Conservation (phyloP, 2,113 vertebrate genomes). For the Glaucomys volans region DNA sequence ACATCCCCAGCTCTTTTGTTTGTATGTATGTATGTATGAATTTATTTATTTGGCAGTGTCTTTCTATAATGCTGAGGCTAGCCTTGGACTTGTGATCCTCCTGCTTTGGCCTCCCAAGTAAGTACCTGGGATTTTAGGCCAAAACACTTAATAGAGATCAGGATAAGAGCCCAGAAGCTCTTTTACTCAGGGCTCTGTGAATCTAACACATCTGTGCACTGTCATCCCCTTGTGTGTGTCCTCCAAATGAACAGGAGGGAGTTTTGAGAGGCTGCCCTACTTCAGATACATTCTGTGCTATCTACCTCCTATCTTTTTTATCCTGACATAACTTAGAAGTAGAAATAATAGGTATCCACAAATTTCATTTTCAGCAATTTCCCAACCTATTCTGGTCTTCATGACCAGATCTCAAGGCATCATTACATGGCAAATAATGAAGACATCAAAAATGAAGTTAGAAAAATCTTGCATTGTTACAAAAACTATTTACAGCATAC, state of each 20-base stretch:
- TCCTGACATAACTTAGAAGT: not conserved
- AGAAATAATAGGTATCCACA: not conserved
- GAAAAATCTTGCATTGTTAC: not conserved
- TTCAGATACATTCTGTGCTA: not conserved
- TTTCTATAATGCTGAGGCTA: too few relatives aligned
- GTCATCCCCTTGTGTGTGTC: not conserved
- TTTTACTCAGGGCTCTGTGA: not conserved
- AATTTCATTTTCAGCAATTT: not conserved
- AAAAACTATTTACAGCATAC: not conserved
- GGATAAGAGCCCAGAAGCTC: not conserved
- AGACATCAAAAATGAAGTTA: not conserved
- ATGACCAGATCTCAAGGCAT: not conserved
- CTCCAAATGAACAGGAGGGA: not conserved
- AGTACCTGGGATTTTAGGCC: too few relatives aligned
- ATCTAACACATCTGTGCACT: not conserved
- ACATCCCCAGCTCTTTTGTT: too few relatives aligned
- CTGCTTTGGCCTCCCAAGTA: too few relatives aligned
- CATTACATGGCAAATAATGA: not conserved
- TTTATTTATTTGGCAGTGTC: too few relatives aligned
- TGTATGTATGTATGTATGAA: too few relatives aligned
- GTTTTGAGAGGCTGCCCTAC: not conserved
- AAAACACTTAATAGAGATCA: not conserved
- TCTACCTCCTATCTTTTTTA: not conserved
- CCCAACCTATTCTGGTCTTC: not conserved
- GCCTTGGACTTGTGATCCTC: too few relatives aligned